phyloP scores from a whole-genome alignment of 2,113 vertebrate genomes.

The Crotalus helleri region DNA sequence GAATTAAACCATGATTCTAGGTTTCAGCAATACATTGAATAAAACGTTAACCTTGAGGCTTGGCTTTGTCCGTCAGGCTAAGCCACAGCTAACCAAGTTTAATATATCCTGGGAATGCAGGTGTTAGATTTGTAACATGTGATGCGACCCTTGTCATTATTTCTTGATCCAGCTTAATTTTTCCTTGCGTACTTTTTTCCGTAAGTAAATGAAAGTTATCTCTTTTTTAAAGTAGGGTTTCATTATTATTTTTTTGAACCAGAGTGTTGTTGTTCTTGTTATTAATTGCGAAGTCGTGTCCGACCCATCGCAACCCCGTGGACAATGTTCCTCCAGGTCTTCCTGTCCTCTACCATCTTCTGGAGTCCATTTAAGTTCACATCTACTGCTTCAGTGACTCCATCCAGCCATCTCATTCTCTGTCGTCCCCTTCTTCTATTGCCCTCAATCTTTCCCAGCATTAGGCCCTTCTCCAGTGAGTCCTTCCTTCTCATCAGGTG shows the following conservation, averaged over 20 bases:
- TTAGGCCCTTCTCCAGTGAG: too few relatives aligned
- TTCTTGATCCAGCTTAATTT: not conserved
- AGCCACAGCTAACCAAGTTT: not conserved
- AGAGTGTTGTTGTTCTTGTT: not conserved
- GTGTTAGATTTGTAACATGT: not conserved
- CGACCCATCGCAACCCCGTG: too few relatives aligned
- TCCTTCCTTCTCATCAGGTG: too few relatives aligned
- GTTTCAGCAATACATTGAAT: not conserved
- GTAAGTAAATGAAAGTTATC: not conserved
- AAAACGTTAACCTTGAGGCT: not conserved
- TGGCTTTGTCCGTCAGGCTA: not conserved
- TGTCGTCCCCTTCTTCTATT: too few relatives aligned
- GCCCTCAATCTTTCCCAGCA: too few relatives aligned
- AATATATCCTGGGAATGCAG: not conserved
- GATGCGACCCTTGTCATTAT: not conserved
- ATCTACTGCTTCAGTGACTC: too few relatives aligned
- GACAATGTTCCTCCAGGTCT: too few relatives aligned
- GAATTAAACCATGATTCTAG: not conserved
- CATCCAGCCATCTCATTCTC: too few relatives aligned
- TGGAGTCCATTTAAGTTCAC: too few relatives aligned
- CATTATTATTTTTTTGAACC: not conserved
- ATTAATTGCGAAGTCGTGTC: too few relatives aligned
- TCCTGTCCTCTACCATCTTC: too few relatives aligned
- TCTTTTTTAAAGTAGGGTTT: not conserved
- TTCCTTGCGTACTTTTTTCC: not conserved